Evolutionary conservation across 92 coral and sea anemone genomes (phyloP), one percentile per base, ranked within the genome.

Genomic region (Porites rus): DNA sequence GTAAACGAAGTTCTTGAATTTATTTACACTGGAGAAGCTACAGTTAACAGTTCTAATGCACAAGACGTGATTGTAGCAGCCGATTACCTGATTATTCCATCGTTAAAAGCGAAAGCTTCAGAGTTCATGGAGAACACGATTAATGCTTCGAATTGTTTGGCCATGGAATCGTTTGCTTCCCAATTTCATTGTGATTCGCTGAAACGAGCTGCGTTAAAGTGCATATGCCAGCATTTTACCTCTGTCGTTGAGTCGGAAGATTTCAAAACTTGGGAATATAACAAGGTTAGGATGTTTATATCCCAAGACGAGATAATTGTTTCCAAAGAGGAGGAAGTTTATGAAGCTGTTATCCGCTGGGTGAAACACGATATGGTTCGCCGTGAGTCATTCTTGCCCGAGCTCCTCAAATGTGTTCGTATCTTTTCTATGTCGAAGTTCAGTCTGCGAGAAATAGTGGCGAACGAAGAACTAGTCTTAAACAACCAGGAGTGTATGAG

Each of bases 331-430:
- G 84, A 92, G 76, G 94, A 93, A 5, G 91, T 96, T 2, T 94
- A 83, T 67, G 92, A 94, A 82, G 96, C 92, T 12, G 85, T 96
- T 18, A 20, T 94, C 31, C 51, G 85, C 10, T 96, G 98, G 98
- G 90, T 92, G 50, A 82, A 81, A 77, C 90, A 90, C 78, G 94
- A 88, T 59, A 60, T 21, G n/a, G 81, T 77, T n/a, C 86, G 84
- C 17, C 91, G 98, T 56, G 51, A 58, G 63, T 54, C 54, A 17
- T 81, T 75, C 77, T 94, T 96, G 69, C 88, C 76, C 38, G 83
- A 85, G 82, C 90, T 94, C 38, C 92, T 96, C 75, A 50, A 79
- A 12, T 75, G 84, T n/a, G 63, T 96, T 60, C 95, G 95, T 11
- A 73, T 93, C 72, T 68, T 86, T 64, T 90, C 90, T 9, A 54